A percentile compares a stretch with the other conserved stretches of the same genome.
These are phyloP conservation scores for Acrobasis suavella DNA, from an alignment of 2,888 invertebrate species.

Conservation along the genomic window DNA sequence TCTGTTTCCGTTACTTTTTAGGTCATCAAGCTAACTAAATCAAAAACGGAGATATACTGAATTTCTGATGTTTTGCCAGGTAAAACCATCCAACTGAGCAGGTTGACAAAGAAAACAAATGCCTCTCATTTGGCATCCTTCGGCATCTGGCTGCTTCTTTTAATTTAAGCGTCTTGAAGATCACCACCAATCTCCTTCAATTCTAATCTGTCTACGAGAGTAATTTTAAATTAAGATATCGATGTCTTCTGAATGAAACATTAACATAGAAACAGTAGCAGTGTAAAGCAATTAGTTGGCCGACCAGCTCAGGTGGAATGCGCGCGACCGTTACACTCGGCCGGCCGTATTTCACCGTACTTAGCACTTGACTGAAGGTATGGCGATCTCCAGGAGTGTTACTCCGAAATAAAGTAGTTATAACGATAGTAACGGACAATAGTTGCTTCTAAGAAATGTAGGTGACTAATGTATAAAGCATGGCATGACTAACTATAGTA, in stretches of 20 bases:
- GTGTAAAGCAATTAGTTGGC: constrained; percentile 63
- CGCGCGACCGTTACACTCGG: constrained; percentile 71
- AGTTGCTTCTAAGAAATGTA: not conserved
- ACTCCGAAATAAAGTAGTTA: constrained; percentile 8
- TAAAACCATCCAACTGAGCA: too few species aligned
- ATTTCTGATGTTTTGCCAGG: too few species aligned
- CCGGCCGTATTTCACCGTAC: constrained; percentile 62
- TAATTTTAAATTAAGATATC: not conserved
- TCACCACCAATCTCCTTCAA: too few species aligned
- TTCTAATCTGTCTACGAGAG: not conserved
- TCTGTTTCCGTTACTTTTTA: too few species aligned
- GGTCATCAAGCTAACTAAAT: too few species aligned
- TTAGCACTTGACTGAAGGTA: constrained; percentile 47
- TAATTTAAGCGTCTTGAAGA: too few species aligned
- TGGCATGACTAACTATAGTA: not conserved
- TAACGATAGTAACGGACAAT: constrained; percentile 4
- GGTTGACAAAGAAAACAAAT: too few species aligned
- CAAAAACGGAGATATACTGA: too few species aligned
- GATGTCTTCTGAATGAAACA: constrained; percentile 7
- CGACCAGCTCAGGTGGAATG: constrained; percentile 55
- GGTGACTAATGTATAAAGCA: not conserved
- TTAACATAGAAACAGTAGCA: constrained; percentile 24
- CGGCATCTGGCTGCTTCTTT: too few species aligned
- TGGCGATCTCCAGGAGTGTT: constrained; percentile 5
- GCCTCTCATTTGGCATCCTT: too few species aligned